Evolutionary conservation across 2,113 vertebrate genomes (phyloP).

Genomic region (Colistium nudipinnis): DNA sequence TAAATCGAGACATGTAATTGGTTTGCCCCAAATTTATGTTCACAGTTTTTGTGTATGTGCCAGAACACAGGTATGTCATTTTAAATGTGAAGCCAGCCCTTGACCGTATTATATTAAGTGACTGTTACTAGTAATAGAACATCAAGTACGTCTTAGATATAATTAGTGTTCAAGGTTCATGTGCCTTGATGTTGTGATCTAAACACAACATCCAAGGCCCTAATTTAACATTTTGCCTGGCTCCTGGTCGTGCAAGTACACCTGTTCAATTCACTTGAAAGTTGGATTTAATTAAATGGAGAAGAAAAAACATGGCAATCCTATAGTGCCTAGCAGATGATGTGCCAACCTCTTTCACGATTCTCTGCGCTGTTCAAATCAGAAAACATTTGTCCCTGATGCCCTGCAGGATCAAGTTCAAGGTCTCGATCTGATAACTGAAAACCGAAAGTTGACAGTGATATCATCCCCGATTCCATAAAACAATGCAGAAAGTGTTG

Average conservation of each 20-base stretch:
- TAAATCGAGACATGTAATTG: not conserved
- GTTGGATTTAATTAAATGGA: conserved; percentile 3
- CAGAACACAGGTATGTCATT: not conserved
- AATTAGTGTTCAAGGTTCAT: not conserved
- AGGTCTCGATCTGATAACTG: conserved; percentile 3
- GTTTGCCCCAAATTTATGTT: not conserved
- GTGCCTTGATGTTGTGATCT: not conserved
- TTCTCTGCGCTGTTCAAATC: not conserved
- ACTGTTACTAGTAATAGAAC: not conserved
- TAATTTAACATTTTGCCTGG: not conserved
- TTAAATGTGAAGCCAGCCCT: not conserved
- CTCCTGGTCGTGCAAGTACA: not conserved
- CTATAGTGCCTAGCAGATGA: not conserved
- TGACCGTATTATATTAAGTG: not conserved
- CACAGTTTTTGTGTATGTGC: not conserved
- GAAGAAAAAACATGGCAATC: not conserved
- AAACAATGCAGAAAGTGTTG: conserved; percentile 44
- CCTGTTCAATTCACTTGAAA: conserved; percentile 9
- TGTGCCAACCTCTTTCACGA: not conserved
- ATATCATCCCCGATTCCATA: conserved; percentile 35
- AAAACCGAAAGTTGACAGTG: conserved; percentile 12
- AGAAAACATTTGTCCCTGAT: not conserved
- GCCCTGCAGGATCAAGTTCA: conserved; percentile 12
- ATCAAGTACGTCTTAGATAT: not conserved
- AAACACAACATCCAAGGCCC: conserved; percentile 6